Evolutionary conservation across 2,797 vertebrate species (phyloP).

Genomic region (Lacerta bilineata): DNA sequence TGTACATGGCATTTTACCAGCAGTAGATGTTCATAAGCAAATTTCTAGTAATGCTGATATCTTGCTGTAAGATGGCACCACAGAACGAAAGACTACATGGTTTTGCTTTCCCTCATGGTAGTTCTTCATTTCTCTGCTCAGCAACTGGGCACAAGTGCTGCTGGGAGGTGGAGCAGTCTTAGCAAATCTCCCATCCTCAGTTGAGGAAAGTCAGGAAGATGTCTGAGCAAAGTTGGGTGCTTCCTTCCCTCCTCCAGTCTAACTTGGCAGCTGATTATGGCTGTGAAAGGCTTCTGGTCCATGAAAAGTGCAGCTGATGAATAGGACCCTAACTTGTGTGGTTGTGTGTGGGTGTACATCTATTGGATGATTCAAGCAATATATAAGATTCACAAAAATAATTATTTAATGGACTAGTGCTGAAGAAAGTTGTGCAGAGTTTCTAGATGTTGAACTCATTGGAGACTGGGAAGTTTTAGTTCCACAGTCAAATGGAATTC

Average conservation of each 20-base stretch:
- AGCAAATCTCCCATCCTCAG: not conserved
- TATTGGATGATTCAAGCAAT: not conserved
- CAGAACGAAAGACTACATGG: not conserved
- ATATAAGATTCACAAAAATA: not conserved
- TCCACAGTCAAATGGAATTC: not conserved
- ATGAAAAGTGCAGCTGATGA: not conserved
- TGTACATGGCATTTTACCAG: conserved; percentile 7
- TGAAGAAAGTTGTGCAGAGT: not conserved
- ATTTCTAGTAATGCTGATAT: not conserved
- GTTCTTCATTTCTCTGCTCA: not conserved
- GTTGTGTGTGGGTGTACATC: too few species aligned
- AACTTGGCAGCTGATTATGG: not conserved
- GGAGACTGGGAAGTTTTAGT: not conserved
- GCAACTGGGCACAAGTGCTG: not conserved
- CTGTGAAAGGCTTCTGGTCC: not conserved
- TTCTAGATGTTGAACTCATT: not conserved
- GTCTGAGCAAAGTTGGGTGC: not conserved
- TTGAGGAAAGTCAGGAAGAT: not conserved
- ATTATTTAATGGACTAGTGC: not conserved
- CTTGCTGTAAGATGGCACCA: not conserved
- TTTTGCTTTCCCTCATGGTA: not conserved
- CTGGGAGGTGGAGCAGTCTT: not conserved
- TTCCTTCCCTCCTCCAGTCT: not conserved
- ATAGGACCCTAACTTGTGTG: not conserved
- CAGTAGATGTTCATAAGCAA: not conserved